phyloP scores from a whole-genome alignment of 1,140 invertebrate genomes.

The Vanessa atalanta region DNA sequence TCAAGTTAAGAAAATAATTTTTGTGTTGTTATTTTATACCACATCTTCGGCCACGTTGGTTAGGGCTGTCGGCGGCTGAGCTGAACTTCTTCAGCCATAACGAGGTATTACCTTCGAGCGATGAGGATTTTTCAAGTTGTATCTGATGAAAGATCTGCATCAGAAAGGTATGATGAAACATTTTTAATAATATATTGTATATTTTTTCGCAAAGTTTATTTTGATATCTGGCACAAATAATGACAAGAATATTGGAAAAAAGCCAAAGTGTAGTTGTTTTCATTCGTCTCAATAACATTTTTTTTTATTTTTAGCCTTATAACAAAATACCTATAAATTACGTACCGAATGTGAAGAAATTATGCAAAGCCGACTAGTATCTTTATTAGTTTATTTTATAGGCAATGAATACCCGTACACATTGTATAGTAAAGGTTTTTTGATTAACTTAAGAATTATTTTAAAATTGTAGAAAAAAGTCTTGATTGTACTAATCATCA shows the following conservation, averaged over 20 bases:
- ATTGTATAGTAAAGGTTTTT: too few relatives aligned
- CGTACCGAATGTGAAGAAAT: too few relatives aligned
- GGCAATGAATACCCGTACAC: too few relatives aligned
- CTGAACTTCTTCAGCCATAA: slow-evolving; percentile 32
- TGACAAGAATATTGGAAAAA: slow-evolving; percentile 2
- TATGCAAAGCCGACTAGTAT: too few relatives aligned
- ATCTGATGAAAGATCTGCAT: slow-evolving; percentile 58
- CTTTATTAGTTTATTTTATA: too few relatives aligned
- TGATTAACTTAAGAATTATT: too few relatives aligned
- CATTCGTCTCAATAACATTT: not conserved
- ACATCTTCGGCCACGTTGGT: slow-evolving; percentile 40
- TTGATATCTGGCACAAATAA: slow-evolving; percentile 13
- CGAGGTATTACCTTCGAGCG: slow-evolving; percentile 28
- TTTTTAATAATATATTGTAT: slow-evolving; percentile 11
- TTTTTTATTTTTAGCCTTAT: too few relatives aligned
- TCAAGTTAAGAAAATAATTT: slow-evolving; percentile 71
- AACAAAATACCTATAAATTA: too few relatives aligned
- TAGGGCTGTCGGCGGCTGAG: slow-evolving; percentile 22
- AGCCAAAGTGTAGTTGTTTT: slow-evolving; percentile 22
- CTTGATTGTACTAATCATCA: too few relatives aligned
- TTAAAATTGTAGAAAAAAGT: too few relatives aligned
- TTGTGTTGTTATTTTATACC: slow-evolving; percentile 53
- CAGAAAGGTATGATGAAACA: slow-evolving; percentile 32
- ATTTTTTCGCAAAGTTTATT: slow-evolving; percentile 3
- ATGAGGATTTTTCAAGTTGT: slow-evolving; percentile 44